Evolutionary conservation across 2,888 invertebrate species (phyloP).

Genomic region (Andrena dorsata): DNA sequence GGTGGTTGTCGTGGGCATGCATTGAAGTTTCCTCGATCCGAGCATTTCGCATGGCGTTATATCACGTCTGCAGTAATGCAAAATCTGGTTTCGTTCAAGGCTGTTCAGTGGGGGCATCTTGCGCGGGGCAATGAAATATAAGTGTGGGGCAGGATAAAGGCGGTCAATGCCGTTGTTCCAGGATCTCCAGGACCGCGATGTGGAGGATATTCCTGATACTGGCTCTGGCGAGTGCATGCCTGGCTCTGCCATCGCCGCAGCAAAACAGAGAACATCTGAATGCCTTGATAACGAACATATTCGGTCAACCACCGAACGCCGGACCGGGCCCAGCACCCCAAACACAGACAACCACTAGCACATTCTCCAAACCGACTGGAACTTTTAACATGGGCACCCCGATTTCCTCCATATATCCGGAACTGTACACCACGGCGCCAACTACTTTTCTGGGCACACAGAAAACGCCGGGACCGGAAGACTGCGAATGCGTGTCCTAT

Average conservation of each 20-base stretch:
- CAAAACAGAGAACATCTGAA: too few relatives aligned
- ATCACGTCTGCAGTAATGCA: too few relatives aligned
- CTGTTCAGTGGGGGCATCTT: too few relatives aligned
- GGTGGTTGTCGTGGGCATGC: not conserved
- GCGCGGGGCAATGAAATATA: too few relatives aligned
- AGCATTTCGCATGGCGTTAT: too few relatives aligned
- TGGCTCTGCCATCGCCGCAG: conserved; percentile 64
- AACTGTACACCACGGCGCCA: not conserved
- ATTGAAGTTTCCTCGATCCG: not conserved
- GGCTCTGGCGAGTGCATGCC: conserved; percentile 83
- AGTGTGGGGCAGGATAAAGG: too few relatives aligned
- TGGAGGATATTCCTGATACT: conserved; percentile 94
- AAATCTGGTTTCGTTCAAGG: too few relatives aligned
- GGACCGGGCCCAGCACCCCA: too few relatives aligned
- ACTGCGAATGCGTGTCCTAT: conserved; percentile 91
- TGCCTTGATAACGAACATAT: too few relatives aligned
- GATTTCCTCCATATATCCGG: conserved; percentile 27
- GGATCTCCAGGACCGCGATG: conserved; percentile 35
- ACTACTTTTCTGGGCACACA: not conserved
- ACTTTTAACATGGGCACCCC: not conserved
- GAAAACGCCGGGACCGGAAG: not conserved
- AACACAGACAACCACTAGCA: too few relatives aligned
- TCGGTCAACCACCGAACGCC: too few relatives aligned
- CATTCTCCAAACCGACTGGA: not conserved
- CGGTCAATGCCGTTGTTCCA: conserved; percentile 10